Conservation (phyloP, 2,888 invertebrate genomes). For the Baccha elongata region DNA sequence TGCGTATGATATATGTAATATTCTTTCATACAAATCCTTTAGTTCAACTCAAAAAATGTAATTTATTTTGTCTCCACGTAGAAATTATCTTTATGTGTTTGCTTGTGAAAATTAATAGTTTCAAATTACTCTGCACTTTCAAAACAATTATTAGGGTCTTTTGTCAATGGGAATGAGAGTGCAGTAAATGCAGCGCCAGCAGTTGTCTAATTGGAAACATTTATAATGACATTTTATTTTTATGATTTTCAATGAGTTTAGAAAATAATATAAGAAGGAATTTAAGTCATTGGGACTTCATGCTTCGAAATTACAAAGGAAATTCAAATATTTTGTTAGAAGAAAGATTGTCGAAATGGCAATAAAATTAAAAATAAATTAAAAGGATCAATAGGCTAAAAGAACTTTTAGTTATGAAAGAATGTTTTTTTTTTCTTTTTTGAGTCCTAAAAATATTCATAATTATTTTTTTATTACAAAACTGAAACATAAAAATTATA, state of each 20-base stretch:
- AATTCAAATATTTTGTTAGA: slow-evolving; percentile 7
- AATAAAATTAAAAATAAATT: slow-evolving; percentile 44
- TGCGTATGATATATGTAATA: slow-evolving; percentile 22
- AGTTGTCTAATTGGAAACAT: slow-evolving; percentile 44
- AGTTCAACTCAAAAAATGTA: slow-evolving; percentile 31
- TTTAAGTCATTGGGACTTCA: background rate
- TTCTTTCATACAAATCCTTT: slow-evolving; percentile 20
- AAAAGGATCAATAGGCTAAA: background rate
- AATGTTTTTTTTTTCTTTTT: slow-evolving; percentile 25
- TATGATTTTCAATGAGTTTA: background rate
- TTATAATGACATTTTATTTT: slow-evolving; percentile 22
- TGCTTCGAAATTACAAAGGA: background rate
- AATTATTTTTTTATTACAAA: slow-evolving; percentile 43
- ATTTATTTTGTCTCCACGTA: slow-evolving; percentile 35
- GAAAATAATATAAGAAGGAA: background rate
- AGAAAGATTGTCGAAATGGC: slow-evolving; percentile 10
- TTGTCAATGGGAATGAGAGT: slow-evolving; percentile 58
- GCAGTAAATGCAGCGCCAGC: background rate
- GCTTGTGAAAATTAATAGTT: slow-evolving; percentile 63
- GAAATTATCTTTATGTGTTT: slow-evolving; percentile 15
- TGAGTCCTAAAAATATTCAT: slow-evolving; percentile 35
- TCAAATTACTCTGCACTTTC: slow-evolving; percentile 68
- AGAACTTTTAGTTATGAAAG: slow-evolving; percentile 33
- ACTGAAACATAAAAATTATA: slow-evolving; percentile 5
- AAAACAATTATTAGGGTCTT: slow-evolving; percentile 61